phyloP scores from a whole-genome alignment of 53 echinoderm and acorn worm genomes.

The Paracentrotus lividus region DNA sequence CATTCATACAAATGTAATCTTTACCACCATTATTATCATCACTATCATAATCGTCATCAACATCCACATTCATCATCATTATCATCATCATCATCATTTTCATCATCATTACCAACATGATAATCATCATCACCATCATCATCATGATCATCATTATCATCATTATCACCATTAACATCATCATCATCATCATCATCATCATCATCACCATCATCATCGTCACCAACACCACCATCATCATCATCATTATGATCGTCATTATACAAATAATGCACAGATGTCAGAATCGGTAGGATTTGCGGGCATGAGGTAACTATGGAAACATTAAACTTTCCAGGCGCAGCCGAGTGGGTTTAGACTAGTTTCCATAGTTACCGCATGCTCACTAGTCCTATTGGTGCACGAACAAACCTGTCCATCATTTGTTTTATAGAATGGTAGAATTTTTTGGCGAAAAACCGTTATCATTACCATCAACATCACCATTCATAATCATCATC shows the following conservation, averaged over 20 bases:
- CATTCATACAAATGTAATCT: not conserved
- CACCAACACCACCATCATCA: conserved; percentile 35
- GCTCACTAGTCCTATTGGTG: no score
- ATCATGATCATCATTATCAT: not conserved
- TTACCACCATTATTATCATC: not conserved
- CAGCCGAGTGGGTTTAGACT: no score
- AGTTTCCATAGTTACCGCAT: no score
- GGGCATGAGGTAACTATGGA: no score
- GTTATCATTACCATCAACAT: no score
- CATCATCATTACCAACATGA: not conserved
- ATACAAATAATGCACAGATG: no score
- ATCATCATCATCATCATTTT: conserved; percentile 16
- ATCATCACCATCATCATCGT: not conserved
- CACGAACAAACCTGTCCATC: no score
- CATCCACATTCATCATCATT: not conserved
- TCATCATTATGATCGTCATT: not conserved
- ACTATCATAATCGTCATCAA: not conserved
- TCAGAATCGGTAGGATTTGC: no score
- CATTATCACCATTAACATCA: not conserved
- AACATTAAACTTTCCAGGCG: no score
- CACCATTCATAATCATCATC: conserved; percentile 5
- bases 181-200: not conserved
- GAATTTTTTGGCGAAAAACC: no score
- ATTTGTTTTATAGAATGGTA: no score
- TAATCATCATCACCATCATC: not conserved